Evolutionary conservation across 1,140 invertebrate genomes (phyloP), one percentile per base, ranked within the genome.

Genomic region (Meteorus sp.): DNA sequence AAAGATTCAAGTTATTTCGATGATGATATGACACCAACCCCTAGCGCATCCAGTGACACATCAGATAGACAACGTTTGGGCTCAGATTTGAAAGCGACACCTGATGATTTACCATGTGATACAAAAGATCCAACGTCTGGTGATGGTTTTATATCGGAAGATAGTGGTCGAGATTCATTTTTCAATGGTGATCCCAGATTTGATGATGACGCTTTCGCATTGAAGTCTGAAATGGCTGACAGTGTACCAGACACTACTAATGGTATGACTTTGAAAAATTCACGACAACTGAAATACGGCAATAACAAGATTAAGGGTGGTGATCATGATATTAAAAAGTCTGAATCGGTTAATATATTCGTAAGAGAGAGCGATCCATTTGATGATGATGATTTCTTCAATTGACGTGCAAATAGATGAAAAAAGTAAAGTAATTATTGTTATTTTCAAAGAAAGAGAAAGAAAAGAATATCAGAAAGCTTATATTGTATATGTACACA

Each of bases 331-430:
- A 87, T 90, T 17, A 89, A 89, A 65, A 93, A 93, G 74, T 93
- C 91, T 0, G 90, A 93, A 69, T 93, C 91, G 2, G 87, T 93
- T 13, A 93, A 93, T 72, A 93, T 94, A 63, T 94, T 94, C 75
- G 86, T 86, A 4, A 82, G 89, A 37, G 84, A 88, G 65, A 86
- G 83, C 68, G 92, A 93, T 81, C 92, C 92, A 3, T 94, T 94
- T 73, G 89, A 91, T 61, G 89, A 91, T 54, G 91, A 93, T 62
- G 90, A 92, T 65, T 94, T 94, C 75, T 92, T 91, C 67, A 88
- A 85, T 25, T 84, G 81, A 75, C 27, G 9, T 29, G 27, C 4
- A 9, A 29, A 29, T 29, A n/a, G n/a, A n/a, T n/a, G n/a, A 27
- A 51, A 20, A 45, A 50, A 31, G 20, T 15, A n/a, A 41, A 29